phyloP scores from a whole-genome alignment of 2,888 invertebrate genomes.

The Romanomermis culicivorax region DNA sequence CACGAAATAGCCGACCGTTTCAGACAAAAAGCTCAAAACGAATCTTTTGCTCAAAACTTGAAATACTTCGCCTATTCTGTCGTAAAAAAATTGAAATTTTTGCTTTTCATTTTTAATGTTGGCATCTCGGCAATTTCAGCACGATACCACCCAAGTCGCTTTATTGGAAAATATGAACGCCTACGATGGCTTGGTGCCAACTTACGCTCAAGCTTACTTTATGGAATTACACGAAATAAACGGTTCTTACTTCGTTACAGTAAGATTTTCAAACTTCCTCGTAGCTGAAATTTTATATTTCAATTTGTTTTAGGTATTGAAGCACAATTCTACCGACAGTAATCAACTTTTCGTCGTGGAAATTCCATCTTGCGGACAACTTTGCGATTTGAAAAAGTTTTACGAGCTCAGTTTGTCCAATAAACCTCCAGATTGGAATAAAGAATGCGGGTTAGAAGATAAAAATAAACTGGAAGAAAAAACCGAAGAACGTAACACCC shows the following conservation, averaged over 20 bases:
- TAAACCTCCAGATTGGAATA: neutral
- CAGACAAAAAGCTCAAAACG: constrained; percentile 15
- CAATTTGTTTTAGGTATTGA: neutral
- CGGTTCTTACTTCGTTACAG: neutral
- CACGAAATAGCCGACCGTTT: constrained; percentile 20
- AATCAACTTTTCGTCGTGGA: neutral
- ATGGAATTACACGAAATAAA: constrained; percentile 20
- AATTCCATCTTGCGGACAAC: neutral
- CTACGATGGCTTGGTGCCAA: constrained; percentile 19
- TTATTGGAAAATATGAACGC: constrained; percentile 20
- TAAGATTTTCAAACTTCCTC: too few species aligned
- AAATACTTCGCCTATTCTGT: constrained; percentile 24
- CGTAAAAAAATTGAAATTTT: too few species aligned
- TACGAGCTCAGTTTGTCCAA: neutral
- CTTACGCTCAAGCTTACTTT: constrained; percentile 21
- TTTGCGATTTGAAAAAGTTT: neutral
- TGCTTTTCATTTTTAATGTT: neutral
- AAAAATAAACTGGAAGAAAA: too few species aligned
- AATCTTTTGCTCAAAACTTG: too few species aligned
- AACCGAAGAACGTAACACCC: too few species aligned
- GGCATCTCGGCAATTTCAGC: constrained; percentile 18
- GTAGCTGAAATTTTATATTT: neutral
- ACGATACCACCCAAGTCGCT: constrained; percentile 23
- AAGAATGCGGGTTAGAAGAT: too few species aligned
- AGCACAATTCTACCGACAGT: neutral